Base-by-base conservation (phyloP, 2,113 vertebrate genomes). In the Sinocyclocheilus anophthalmus region DNA sequence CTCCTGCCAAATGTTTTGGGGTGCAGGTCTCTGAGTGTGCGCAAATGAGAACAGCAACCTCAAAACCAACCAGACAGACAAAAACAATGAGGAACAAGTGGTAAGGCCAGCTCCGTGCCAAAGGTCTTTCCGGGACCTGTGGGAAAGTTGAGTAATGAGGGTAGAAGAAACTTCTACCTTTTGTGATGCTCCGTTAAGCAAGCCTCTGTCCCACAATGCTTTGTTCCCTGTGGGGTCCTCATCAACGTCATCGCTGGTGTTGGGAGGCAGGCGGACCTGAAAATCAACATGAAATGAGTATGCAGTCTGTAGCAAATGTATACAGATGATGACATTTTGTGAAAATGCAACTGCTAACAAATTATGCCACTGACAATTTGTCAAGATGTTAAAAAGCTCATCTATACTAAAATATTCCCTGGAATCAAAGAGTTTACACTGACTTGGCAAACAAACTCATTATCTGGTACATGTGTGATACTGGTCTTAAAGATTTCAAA, bases 141-240 rank as follows among this genome's bases (percentile, higher is more conserved):
- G 13, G 14, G 4, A 76, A 33, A 11, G 26, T 45, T 55, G 33
- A 70, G 22, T 16, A 39, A 42, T 70, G 37, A 72, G 13, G 3
- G 55, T 11, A 9, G 16, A 2, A 55, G 84, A 89, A 37, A 61
- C 55, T 61, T 80, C 18, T 95, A 99, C 98, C 97, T 99, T 99
- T 90, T 99, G 98, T 0, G 98, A 99, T 0, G 98, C 98, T 76
- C 98, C 98, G 7, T 99, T 99, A 10, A 99, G 97, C 16, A 99
- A 96, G 0, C 98, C 98, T 26, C 98, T 94, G 91, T 99, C 98
- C 98, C 98, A 99, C 22, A 99, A 92, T 0, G 98, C 98, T 93
- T 99, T 99, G 94, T 99, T 99, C 87, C 98, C 98, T 0, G 98
- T 99, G 20, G 98, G 98, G 90, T 99, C 98, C 88, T 99, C 98